These are phyloP conservation scores for Agriopis leucophaearia DNA, from an alignment of 2,888 invertebrate genomes.

Conservation along the genomic window DNA sequence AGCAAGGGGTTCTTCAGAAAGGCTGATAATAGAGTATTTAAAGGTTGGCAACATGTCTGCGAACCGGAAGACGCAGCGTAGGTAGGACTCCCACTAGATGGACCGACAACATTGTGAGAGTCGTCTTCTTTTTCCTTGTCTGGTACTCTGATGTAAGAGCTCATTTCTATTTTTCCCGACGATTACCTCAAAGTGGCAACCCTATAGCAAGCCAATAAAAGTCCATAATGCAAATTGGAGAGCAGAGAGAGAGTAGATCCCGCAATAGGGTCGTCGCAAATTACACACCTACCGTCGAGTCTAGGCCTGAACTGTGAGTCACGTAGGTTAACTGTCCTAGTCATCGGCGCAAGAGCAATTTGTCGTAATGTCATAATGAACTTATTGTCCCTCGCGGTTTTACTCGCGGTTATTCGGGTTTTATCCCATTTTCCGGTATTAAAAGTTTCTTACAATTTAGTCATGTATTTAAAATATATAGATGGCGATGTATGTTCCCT, in stretches of 20 bases:
- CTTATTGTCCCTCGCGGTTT: background rate
- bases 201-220: conserved; percentile 59
- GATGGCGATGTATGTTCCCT: too few species aligned
- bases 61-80: too few species aligned
- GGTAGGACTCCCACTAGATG: too few species aligned
- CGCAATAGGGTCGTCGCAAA: conserved; percentile 64
- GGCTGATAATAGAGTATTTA: too few species aligned
- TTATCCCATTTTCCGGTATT: background rate
- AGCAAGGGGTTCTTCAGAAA: too few species aligned
- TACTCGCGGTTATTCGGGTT: background rate
- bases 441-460: background rate
- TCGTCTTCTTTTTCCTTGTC: too few species aligned
- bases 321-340: conserved; percentile 23
- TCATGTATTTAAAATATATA: too few species aligned
- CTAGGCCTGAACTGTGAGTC: conserved; percentile 34
- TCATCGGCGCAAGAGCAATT: conserved; percentile 11
- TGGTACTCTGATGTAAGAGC: background rate
- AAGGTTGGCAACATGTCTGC: too few species aligned
- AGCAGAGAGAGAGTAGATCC: conserved; percentile 62
- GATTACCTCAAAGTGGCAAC: conserved; percentile 46
- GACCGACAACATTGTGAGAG: too few species aligned
- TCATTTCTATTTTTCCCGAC: background rate
- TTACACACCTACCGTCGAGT: conserved; percentile 47
- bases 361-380: background rate
- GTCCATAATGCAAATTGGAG: conserved; percentile 58